phyloP scores from a whole-genome alignment of 2,113 vertebrate genomes.

The Aythya baeri region DNA sequence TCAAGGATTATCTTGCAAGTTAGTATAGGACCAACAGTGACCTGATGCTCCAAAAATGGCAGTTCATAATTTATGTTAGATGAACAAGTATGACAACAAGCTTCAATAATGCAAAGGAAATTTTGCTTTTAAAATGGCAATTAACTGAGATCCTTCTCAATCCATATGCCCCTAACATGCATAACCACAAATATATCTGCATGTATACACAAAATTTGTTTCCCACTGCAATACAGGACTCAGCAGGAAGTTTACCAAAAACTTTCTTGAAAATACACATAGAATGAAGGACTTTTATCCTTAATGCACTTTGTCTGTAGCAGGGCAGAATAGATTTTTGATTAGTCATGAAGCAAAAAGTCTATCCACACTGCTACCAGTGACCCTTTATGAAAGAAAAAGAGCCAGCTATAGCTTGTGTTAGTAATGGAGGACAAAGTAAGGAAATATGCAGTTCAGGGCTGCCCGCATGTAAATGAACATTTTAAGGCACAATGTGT shows the following conservation, averaged over 20 bases:
- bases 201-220: neutral
- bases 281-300: neutral
- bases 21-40: neutral
- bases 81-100: neutral
- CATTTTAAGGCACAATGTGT: neutral
- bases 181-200: neutral
- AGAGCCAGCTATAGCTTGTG: neutral
- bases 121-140: neutral
- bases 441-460: neutral
- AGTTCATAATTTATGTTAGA: neutral
- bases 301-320: neutral
- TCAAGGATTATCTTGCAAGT: neutral
- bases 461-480: neutral
- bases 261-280: neutral
- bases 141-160: neutral
- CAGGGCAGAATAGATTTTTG: neutral
- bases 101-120: neutral
- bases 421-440: neutral
- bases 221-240: neutral
- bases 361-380: neutral
- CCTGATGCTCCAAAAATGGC: neutral
- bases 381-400: neutral
- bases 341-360: neutral
- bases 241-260: neutral
- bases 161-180: neutral